Percentiles rank a stretch among this genome's conserved stretches.
Conservation (phyloP, 2,113 vertebrate genomes). For the Mystacornis crossleyi region DNA sequence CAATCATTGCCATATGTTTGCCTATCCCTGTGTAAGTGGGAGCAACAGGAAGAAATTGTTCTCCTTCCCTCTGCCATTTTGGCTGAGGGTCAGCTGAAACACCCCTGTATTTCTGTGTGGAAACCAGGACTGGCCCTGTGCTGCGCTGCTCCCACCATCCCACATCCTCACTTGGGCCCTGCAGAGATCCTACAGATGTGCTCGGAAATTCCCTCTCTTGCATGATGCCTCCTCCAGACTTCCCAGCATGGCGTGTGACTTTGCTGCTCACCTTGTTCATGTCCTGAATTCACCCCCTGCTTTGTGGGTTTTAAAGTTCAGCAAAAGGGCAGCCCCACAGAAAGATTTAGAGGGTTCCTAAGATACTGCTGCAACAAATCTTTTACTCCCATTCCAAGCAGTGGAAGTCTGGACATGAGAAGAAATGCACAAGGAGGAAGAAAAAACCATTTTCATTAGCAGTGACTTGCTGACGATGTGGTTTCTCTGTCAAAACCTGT, state of each 20-base stretch:
- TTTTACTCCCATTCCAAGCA: neutral
- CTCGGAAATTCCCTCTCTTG: neutral
- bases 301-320: neutral
- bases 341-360: neutral
- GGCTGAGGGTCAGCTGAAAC: neutral
- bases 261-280: neutral
- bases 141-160: neutral
- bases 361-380: neutral
- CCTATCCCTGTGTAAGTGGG: neutral
- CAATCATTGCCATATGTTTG: neutral
- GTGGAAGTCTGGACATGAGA: neutral
- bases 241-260: fast-evolving
- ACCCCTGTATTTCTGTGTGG: neutral
- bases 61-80: neutral
- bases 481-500: conserved; percentile 16
- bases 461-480: neutral
- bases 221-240: neutral
- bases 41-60: neutral
- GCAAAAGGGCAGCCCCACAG: neutral
- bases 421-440: neutral
- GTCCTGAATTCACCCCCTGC: neutral
- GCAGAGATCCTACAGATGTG: neutral
- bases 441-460: neutral
- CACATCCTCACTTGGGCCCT: neutral
- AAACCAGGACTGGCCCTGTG: neutral